Percentiles rank a stretch among this genome's conserved stretches.
These are phyloP conservation scores for Lycodopsis pacificus DNA, from an alignment of 2,797 vertebrate genomes.

Conservation along the genomic window DNA sequence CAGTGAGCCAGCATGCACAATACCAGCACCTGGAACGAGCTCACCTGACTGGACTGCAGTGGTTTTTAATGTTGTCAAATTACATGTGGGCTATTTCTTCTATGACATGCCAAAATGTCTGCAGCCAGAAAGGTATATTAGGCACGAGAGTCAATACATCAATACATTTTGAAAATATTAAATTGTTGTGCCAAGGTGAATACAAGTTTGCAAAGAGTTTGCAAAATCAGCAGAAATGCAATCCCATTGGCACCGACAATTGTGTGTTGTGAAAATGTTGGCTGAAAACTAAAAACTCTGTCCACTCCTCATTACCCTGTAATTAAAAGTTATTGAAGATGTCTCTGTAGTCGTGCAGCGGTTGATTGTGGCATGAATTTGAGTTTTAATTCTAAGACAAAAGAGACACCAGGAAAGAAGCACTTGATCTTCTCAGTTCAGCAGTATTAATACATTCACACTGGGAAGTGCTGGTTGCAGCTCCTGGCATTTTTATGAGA, in stretches of 20 bases:
- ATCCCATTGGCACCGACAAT: not conserved
- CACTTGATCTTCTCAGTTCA: conserved; percentile 1
- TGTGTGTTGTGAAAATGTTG: conserved; percentile 1
- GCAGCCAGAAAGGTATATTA: not conserved
- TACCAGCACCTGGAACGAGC: not conserved
- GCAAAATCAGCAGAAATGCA: not conserved
- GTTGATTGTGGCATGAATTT: not conserved
- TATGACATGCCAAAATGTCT: not conserved
- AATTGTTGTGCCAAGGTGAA: not conserved
- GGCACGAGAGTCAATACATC: not conserved
- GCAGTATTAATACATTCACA: not conserved
- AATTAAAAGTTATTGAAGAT: not conserved
- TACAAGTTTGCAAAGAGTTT: not conserved
- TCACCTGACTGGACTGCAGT: not conserved
- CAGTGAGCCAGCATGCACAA: not conserved
- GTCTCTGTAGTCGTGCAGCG: not conserved
- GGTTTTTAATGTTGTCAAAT: not conserved
- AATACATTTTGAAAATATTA: not conserved
- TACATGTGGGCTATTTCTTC: not conserved
- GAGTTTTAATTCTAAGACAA: not conserved
- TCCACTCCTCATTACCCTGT: not conserved
- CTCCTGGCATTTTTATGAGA: conserved; percentile 21
- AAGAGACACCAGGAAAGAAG: not conserved
- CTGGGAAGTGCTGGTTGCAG: not conserved
- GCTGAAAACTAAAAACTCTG: not conserved